A percentile compares a stretch with the other conserved stretches of the same genome.
These are phyloP conservation scores for Montipora capricornis DNA, from an alignment of 64 coral and sea anemone genomes.

Conservation along the genomic window DNA sequence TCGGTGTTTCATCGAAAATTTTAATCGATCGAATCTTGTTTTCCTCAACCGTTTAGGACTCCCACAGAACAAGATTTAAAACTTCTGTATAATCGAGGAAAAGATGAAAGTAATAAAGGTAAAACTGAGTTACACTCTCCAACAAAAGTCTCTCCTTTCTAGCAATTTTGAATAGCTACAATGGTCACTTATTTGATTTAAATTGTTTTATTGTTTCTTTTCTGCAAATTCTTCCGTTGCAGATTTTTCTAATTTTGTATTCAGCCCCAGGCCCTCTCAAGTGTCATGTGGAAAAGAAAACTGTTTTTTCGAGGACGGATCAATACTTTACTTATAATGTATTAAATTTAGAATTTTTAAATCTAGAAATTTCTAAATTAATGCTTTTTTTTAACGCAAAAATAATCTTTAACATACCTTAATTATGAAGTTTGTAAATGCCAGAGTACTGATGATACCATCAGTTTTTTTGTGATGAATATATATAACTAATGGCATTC, in stretches of 20 bases:
- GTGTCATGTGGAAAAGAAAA: constrained; percentile 18
- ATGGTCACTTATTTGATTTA: too few relatives aligned
- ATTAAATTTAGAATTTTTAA: not conserved
- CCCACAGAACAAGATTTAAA: constrained; percentile 68
- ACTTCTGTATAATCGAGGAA: constrained; percentile 28
- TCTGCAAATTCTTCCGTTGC: not conserved
- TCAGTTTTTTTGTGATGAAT: too few relatives aligned
- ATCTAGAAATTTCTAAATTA: not conserved
- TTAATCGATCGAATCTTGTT: not conserved
- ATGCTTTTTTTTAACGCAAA: too few relatives aligned
- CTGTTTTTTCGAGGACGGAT: constrained; percentile 48
- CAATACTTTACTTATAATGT: constrained; percentile 21
- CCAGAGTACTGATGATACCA: too few relatives aligned
- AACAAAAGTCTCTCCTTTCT: too few relatives aligned
- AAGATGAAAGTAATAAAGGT: not conserved
- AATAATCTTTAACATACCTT: too few relatives aligned
- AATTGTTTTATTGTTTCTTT: not conserved
- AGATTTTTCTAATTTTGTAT: constrained; percentile 25
- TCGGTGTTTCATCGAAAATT: not conserved
- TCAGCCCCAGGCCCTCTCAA: constrained; percentile 5
- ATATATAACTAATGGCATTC: too few relatives aligned
- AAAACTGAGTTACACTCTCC: not conserved
- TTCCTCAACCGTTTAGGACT: constrained; percentile 14
- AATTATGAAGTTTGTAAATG: too few relatives aligned
- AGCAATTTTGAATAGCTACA: too few relatives aligned